Conservation (phyloP, 2,113 vertebrate species). For the Datnioides undecimradiatus region DNA sequence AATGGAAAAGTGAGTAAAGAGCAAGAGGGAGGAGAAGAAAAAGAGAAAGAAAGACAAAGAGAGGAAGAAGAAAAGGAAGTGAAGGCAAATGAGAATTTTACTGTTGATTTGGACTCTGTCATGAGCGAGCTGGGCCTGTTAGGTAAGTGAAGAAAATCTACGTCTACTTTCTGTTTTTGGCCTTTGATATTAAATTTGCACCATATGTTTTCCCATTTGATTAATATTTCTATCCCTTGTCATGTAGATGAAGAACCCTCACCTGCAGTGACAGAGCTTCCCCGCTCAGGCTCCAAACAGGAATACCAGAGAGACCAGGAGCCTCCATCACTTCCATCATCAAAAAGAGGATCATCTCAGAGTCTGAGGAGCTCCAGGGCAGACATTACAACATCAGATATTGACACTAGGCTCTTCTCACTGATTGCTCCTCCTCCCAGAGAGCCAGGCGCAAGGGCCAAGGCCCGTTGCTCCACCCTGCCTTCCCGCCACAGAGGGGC, state of each 20-base stretch:
- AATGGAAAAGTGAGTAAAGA: neutral
- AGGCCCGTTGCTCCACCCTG: constrained; percentile 82
- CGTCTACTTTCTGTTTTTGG: neutral
- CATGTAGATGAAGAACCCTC: constrained; percentile 60
- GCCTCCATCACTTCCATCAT: constrained; percentile 30
- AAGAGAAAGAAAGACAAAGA: neutral
- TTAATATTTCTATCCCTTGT: constrained; percentile 12
- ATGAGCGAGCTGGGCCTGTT: constrained; percentile 69
- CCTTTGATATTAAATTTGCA: neutral
- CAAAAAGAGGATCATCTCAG: constrained; percentile 56
- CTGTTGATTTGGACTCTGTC: constrained; percentile 71
- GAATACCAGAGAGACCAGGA: constrained; percentile 40
- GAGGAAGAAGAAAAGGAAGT: constrained; percentile 26
- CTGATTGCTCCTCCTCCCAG: constrained; percentile 70
- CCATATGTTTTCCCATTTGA: neutral
- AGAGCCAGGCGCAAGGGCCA: constrained; percentile 61
- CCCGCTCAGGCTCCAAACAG: constrained; percentile 47
- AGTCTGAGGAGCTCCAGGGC: constrained; percentile 55
- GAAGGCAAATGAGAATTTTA: neutral
- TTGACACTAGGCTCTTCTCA: constrained; percentile 43
- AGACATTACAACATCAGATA: constrained; percentile 40
- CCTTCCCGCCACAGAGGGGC: constrained; percentile 75
- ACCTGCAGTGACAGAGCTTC: constrained; percentile 33
- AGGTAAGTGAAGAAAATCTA: constrained; percentile 57
- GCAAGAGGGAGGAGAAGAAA: constrained; percentile 19